Conservation (phyloP, 2,797 vertebrate genomes). For the Rousettus madagascariensis region DNA sequence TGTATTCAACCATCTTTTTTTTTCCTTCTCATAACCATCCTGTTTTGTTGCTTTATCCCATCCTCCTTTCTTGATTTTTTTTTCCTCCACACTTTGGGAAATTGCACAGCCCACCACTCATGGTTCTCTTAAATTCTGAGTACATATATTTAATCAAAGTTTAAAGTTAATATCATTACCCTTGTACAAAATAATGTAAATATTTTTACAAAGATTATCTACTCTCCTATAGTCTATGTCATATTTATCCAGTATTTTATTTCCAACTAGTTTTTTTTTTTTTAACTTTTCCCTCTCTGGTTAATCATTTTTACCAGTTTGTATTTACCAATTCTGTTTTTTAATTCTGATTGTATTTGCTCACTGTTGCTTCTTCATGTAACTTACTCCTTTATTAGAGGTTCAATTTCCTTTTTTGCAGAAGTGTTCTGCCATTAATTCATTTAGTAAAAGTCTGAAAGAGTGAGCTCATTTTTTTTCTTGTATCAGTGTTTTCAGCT, state of each 20-base stretch:
- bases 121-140: background rate
- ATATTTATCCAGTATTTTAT: background rate
- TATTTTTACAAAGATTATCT: background rate
- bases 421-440: background rate
- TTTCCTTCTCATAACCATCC: background rate
- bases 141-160: background rate
- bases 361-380: background rate
- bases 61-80: background rate
- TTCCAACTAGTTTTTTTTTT: background rate
- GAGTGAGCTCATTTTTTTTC: background rate
- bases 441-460: background rate
- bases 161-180: background rate
- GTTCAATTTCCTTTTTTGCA: background rate
- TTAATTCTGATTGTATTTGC: background rate
- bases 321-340: background rate
- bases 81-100: background rate
- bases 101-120: background rate
- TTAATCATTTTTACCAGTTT: background rate
- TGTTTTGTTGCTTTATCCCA: background rate
- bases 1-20: background rate
- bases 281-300: background rate
- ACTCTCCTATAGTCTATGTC: background rate
- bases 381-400: background rate
- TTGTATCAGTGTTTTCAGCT: background rate
- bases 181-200: background rate